These are phyloP conservation scores for Abscondita cerata DNA, from an alignment of 2,888 invertebrate species.

Conservation along the genomic window DNA sequence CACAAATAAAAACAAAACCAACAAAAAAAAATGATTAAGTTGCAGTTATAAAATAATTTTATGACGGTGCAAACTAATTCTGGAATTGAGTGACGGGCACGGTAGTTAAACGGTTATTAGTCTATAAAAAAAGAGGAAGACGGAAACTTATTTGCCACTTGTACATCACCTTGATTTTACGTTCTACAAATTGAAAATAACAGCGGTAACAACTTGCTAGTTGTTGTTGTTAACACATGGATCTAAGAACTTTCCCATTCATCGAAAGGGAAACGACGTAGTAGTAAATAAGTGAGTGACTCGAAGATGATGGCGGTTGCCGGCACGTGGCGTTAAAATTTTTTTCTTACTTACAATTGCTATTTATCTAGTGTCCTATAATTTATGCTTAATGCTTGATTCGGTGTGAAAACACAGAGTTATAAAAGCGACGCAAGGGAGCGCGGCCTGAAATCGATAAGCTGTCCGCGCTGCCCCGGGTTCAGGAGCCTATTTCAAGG, in stretches of 20 bases:
- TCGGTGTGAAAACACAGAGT: slow-evolving; percentile 36
- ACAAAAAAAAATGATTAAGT: no score
- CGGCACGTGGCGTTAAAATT: no score
- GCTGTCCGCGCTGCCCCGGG: slow-evolving; percentile 51
- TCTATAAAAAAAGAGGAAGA: no score
- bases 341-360: not conserved
- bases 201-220: no score
- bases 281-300: slow-evolving; percentile 3
- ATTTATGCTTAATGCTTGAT: slow-evolving; percentile 26
- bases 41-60: slow-evolving; percentile 1
- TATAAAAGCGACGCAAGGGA: slow-evolving; percentile 29
- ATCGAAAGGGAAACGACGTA: slow-evolving; percentile 9
- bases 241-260: not conserved
- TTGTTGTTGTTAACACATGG: no score
- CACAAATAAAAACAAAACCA: no score
- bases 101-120: no score
- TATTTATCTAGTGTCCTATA: slow-evolving; percentile 17
- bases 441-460: slow-evolving; percentile 58
- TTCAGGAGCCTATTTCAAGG: slow-evolving; percentile 63
- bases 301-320: not conserved
- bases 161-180: no score
- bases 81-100: no score
- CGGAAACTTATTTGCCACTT: no score
- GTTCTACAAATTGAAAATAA: no score
- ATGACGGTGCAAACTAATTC: not conserved